Evolutionary conservation across 2,797 vertebrate genomes (phyloP).

Genomic region (Enteromius thamalakanensis): DNA sequence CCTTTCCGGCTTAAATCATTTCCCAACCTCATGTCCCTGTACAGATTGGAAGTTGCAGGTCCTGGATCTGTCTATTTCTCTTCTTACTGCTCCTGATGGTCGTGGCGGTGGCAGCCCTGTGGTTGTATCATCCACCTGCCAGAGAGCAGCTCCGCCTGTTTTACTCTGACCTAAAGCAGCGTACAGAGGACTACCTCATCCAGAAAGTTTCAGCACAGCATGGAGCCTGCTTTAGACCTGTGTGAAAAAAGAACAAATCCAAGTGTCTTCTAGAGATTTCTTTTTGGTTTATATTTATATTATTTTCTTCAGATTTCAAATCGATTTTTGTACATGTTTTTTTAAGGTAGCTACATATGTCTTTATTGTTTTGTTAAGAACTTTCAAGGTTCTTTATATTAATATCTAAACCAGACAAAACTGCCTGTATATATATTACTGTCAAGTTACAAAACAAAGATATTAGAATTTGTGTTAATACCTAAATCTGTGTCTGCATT

Average conservation of each 20-base stretch:
- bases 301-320: neutral
- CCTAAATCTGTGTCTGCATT: neutral
- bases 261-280: constrained; percentile 9
- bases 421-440: neutral
- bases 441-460: constrained; percentile 9
- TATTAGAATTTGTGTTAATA: neutral
- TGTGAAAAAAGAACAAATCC: constrained; percentile 68
- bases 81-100: constrained; percentile 66
- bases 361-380: neutral
- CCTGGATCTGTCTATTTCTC: constrained; percentile 69
- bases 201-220: constrained; percentile 68
- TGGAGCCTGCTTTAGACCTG: constrained; percentile 73
- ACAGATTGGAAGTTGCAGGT: constrained; percentile 65
- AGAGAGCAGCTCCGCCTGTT: constrained; percentile 72
- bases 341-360: neutral
- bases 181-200: constrained; percentile 73
- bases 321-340: neutral
- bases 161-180: constrained; percentile 69
- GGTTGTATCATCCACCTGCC: constrained; percentile 75
- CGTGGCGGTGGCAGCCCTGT: constrained; percentile 64
- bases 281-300: constrained; percentile 29
- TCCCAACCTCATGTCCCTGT: constrained; percentile 8
- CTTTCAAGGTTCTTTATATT: neutral
- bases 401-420: constrained; percentile 12
- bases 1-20: neutral